These are phyloP conservation scores for Indri indri DNA, from an alignment of 2,113 vertebrate species.

Conservation along the genomic window DNA sequence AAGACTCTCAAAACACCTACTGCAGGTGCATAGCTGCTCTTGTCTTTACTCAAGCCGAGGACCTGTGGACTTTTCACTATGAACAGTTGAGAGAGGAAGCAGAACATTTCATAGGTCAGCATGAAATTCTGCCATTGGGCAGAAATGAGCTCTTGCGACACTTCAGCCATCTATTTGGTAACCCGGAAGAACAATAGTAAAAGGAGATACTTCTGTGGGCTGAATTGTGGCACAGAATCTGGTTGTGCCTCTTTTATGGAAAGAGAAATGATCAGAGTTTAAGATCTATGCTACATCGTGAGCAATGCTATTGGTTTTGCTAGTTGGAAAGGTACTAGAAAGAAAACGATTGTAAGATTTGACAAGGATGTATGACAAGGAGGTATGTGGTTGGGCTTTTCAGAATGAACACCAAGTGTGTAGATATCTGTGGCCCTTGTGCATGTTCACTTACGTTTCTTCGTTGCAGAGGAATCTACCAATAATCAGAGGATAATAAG, in stretches of 20 bases:
- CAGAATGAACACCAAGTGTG: background rate
- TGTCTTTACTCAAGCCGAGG: background rate
- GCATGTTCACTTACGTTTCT: background rate
- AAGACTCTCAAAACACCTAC: background rate
- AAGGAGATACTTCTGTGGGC: background rate
- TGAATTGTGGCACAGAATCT: background rate
- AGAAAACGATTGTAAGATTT: background rate
- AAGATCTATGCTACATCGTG: background rate
- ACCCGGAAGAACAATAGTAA: background rate
- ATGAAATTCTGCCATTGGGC: background rate
- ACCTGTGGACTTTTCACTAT: background rate
- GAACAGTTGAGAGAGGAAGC: background rate
- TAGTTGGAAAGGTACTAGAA: background rate
- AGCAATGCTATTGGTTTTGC: background rate
- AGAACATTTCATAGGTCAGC: background rate
- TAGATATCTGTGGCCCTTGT: background rate
- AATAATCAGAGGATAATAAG: background rate
- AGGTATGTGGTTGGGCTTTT: background rate
- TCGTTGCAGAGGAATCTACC: background rate
- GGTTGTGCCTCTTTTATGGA: background rate
- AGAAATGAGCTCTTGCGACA: background rate
- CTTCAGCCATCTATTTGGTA: rapidly evolving
- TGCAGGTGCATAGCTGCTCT: background rate
- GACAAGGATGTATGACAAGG: background rate
- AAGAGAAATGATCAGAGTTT: background rate